These are phyloP conservation scores for Melieria omissa DNA, from an alignment of 2,888 invertebrate genomes.

Conservation along the genomic window DNA sequence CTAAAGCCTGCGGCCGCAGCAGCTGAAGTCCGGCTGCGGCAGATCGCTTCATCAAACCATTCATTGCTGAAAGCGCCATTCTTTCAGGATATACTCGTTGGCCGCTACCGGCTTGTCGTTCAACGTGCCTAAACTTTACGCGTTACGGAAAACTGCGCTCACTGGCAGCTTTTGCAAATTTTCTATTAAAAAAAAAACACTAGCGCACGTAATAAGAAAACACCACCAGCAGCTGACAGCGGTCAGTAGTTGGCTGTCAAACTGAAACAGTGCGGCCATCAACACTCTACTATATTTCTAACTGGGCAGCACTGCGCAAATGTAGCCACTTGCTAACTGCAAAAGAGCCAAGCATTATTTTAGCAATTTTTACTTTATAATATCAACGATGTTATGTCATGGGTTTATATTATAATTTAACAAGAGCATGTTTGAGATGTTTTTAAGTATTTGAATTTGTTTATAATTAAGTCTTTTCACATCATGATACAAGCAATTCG, in stretches of 20 bases:
- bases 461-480: too few species aligned
- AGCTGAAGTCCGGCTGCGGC: slow-evolving; percentile 45
- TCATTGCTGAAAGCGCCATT: slow-evolving; percentile 45
- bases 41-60: slow-evolving; percentile 49
- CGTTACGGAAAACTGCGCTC: too few species aligned
- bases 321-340: background rate
- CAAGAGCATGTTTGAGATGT: too few species aligned
- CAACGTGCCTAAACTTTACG: too few species aligned
- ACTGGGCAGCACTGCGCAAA: slow-evolving; percentile 9
- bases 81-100: slow-evolving; percentile 16
- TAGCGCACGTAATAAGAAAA: slow-evolving; percentile 5
- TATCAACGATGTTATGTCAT: too few species aligned
- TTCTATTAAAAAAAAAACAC: background rate
- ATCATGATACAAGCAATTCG: too few species aligned
- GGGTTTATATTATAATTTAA: too few species aligned
- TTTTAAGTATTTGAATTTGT: too few species aligned
- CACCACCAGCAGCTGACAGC: background rate
- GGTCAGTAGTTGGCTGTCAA: background rate
- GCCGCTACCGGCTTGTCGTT: too few species aligned
- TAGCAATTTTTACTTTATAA: too few species aligned
- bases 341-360: too few species aligned
- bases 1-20: slow-evolving; percentile 41
- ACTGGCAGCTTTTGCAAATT: background rate
- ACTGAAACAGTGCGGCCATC: background rate
- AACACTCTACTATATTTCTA: background rate